Conservation (phyloP, 1,140 invertebrate genomes). For the Galendromus occidentalis region DNA sequence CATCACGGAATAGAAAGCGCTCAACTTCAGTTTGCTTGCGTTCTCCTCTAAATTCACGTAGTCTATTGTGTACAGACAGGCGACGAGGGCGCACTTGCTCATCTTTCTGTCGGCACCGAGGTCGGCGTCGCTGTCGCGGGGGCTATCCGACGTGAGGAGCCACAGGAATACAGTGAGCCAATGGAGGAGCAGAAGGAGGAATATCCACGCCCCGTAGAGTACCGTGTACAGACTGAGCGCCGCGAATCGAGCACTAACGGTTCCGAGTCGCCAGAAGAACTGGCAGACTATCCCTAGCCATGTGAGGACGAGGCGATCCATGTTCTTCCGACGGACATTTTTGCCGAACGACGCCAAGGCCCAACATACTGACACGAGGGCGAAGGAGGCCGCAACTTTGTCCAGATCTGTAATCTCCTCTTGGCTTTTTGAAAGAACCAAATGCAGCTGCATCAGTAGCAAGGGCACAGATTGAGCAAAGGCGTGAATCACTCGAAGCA, state of each 20-base stretch:
- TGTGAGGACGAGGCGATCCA: conserved; percentile 59
- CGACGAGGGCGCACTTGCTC: conserved; percentile 47
- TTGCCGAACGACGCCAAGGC: conserved; percentile 72
- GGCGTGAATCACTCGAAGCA: conserved; percentile 60
- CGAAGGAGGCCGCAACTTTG: conserved; percentile 55
- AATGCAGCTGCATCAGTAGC: conserved; percentile 57
- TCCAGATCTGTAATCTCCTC: conserved; percentile 49
- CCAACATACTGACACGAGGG: conserved; percentile 68
- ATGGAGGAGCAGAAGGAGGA: conserved; percentile 53
- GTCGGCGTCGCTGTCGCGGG: conserved; percentile 53
- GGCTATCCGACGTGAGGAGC: conserved; percentile 59
- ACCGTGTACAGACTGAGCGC: conserved; percentile 65
- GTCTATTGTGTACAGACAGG: conserved; percentile 70
- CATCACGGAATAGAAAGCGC: conserved; percentile 76
- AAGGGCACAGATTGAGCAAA: conserved; percentile 70
- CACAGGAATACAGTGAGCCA: conserved; percentile 66
- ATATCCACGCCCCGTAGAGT: conserved; percentile 58
- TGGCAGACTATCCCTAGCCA: conserved; percentile 73
- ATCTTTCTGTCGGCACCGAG: conserved; percentile 42
- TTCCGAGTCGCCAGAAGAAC: conserved; percentile 46
- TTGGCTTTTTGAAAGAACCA: conserved; percentile 32
- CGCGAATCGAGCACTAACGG: conserved; percentile 49
- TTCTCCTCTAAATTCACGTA: conserved; percentile 67
- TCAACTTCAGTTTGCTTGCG: conserved; percentile 56
- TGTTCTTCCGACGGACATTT: conserved; percentile 53